Conservation (phyloP, 2,113 vertebrate species). For the Chloropsis hardwickii region DNA sequence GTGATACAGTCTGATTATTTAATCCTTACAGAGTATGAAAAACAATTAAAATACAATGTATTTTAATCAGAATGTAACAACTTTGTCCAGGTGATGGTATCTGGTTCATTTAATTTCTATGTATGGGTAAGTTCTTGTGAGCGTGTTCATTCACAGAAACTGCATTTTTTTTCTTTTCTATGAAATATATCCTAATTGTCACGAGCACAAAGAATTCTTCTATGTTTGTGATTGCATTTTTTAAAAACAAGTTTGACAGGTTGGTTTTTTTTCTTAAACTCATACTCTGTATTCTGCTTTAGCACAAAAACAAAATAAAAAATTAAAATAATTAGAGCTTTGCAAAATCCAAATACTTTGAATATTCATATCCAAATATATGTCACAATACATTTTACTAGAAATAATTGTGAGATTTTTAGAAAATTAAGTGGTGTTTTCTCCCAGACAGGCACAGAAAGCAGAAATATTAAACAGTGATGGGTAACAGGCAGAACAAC, state of each 20-base stretch:
- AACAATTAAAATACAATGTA: background rate
- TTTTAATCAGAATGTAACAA: background rate
- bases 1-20: background rate
- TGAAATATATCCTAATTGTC: background rate
- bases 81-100: background rate
- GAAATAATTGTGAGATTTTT: background rate
- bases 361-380: background rate
- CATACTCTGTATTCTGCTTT: background rate
- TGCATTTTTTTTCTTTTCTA: background rate
- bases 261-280: background rate
- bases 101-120: background rate
- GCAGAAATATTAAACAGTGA: background rate
- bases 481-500: background rate
- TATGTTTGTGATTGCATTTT: background rate
- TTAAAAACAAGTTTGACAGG: background rate
- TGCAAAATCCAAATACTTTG: background rate
- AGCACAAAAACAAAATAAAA: background rate
- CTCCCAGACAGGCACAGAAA: background rate
- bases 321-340: background rate
- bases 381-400: background rate
- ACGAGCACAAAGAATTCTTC: background rate
- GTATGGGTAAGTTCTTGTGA: background rate
- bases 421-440: background rate
- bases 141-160: background rate
- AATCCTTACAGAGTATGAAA: background rate